Evolutionary conservation across 2,797 vertebrate genomes (phyloP), one percentile per base, ranked within the genome.

Genomic region (Aselliscus stoliczkanus): DNA sequence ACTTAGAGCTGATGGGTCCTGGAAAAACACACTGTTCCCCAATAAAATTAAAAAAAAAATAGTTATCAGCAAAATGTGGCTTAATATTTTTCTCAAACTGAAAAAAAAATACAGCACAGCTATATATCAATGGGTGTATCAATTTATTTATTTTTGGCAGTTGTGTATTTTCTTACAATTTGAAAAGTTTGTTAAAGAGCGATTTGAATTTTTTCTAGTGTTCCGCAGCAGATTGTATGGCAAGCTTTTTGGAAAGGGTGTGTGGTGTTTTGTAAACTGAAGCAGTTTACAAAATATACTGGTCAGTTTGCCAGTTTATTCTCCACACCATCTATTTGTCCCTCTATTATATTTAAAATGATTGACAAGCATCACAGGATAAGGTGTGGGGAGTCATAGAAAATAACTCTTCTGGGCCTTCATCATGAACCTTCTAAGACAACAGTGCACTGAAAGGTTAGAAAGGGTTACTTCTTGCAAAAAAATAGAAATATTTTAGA

Each of bases 281-380:
- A 34, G n/a, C n/a, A n/a, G n/a, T n/a, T n/a, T n/a, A n/a, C n/a
- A n/a, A n/a, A n/a, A n/a, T n/a, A n/a, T n/a, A n/a, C n/a, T 44
- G 54, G 54, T 44, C 42, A 56, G 81, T 77, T 79, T 62, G 29
- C 34, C 34, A 12, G n/a, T 73, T 90, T 31, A 21, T 7, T n/a
- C 50, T 64, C 82, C 11, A 29, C 13, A 56, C 13, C 73, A 54
- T 15, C 67, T 58, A 14, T 23, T 88, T 94, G 39, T 88, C 69
- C 96, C 25, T 93, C 44, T 83, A 67, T 67, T 90, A 0, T 95
- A 88, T 95, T 95, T 96, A 65, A 81, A 88, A 72, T 88, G 93
- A 56, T 18, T 72, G 80, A 20, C 91, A 29, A 94, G 52, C 75
- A 58, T 97, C 81, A 31, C 14, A 94, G 64, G 4, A 14, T 79